A percentile compares a stretch with the other conserved stretches of the same genome.
phyloP scores from a whole-genome alignment of 2,797 vertebrate species.

The Pseudochirops corinnae region DNA sequence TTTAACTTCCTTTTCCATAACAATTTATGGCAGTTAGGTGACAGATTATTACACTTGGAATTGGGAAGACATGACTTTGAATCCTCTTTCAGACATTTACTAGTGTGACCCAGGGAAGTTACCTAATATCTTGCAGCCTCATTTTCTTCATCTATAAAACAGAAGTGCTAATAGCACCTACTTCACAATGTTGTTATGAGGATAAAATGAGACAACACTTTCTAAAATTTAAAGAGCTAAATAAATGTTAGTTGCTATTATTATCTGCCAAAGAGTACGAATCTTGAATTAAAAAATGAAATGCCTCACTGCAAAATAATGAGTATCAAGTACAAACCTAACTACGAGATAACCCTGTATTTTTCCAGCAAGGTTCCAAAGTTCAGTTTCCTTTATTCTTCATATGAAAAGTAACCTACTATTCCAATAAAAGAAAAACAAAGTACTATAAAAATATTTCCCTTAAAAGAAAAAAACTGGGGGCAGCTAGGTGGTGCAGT shows the following conservation, averaged over 20 bases:
- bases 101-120: neutral
- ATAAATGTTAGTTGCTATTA: neutral
- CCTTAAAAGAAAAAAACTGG: neutral
- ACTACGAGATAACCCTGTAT: neutral
- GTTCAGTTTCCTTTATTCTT: neutral
- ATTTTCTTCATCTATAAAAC: neutral
- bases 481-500: too few relatives aligned
- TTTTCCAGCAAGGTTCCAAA: neutral
- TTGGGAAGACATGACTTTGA: neutral
- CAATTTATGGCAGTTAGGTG: neutral
- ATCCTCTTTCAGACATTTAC: neutral
- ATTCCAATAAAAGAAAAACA: neutral
- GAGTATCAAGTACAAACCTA: neutral
- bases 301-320: neutral
- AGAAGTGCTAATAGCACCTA: neutral
- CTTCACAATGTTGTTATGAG: neutral
- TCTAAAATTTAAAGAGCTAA: neutral
- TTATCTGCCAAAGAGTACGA: neutral
- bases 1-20: neutral
- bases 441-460: neutral
- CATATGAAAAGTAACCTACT: neutral
- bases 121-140: neutral
- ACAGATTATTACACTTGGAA: neutral
- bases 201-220: neutral
- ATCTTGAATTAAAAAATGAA: neutral